Conservation (phyloP, 2,888 invertebrate species). For the Andrena praecox region DNA sequence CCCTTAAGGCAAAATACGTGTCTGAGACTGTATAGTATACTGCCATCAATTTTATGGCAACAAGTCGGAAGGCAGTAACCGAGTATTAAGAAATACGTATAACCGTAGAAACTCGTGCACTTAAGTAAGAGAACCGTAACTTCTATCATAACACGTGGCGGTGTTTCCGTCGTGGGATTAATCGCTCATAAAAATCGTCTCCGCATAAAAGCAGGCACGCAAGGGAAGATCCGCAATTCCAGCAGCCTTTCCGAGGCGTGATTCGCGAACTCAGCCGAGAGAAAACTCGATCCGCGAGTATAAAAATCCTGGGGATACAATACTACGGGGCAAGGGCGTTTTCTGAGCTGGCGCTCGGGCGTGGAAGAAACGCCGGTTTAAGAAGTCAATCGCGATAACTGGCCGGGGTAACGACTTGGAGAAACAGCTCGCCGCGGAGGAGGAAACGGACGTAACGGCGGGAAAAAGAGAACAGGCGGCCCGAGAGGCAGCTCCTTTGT, state of each 20-base stretch:
- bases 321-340: background rate
- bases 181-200: background rate
- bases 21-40: too few relatives aligned
- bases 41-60: too few relatives aligned
- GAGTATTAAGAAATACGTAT: too few relatives aligned
- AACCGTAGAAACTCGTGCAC: too few relatives aligned
- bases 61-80: too few relatives aligned
- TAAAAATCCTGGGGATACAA: background rate
- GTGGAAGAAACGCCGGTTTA: conserved; percentile 11
- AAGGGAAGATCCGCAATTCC: background rate
- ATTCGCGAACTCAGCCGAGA: background rate
- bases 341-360: background rate
- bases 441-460: conserved; percentile 18
- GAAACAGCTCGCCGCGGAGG: conserved; percentile 1
- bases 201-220: background rate
- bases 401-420: conserved; percentile 8
- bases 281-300: background rate
- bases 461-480: conserved; percentile 16
- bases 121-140: too few relatives aligned
- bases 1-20: too few relatives aligned
- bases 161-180: background rate
- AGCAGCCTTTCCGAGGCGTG: background rate
- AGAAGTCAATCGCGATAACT: conserved; percentile 37
- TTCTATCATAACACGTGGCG: too few relatives aligned
- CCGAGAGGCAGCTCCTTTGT: conserved; percentile 56